A percentile compares a stretch with the other conserved stretches of the same genome.
Conservation (phyloP, 2,797 vertebrate genomes). For the Sebastes cheni region DNA sequence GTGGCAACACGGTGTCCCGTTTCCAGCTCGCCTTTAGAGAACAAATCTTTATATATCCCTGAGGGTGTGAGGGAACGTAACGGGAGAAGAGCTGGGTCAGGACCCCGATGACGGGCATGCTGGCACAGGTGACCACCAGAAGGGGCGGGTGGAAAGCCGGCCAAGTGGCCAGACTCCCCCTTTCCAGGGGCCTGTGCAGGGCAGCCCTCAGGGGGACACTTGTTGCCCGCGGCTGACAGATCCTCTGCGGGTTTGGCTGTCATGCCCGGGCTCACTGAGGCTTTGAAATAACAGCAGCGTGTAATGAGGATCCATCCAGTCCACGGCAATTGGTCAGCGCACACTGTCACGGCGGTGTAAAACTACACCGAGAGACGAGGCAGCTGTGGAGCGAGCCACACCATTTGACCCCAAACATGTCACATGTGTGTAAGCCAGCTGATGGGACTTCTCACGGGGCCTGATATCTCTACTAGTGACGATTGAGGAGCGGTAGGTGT, state of each 20-base stretch:
- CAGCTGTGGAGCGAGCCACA: constrained; percentile 62
- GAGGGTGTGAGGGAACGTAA: constrained; percentile 74
- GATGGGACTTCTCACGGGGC: constrained; percentile 45
- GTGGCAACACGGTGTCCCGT: constrained; percentile 59
- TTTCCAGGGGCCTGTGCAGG: constrained; percentile 35
- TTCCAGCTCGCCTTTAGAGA: constrained; percentile 71
- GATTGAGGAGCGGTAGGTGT: constrained; percentile 46
- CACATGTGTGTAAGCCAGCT: constrained; percentile 46
- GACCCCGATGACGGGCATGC: constrained; percentile 70
- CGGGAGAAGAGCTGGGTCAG: constrained; percentile 70
- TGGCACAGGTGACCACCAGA: constrained; percentile 72
- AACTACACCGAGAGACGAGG: constrained; percentile 61
- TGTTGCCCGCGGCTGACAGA: constrained; percentile 61
- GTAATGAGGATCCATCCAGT: constrained; percentile 62
- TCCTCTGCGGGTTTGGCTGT: constrained; percentile 69
- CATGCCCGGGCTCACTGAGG: constrained; percentile 50
- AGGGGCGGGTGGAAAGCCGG: constrained; percentile 35
- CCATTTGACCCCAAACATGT: constrained; percentile 65
- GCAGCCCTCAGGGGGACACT: constrained; percentile 58
- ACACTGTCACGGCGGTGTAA: constrained; percentile 57
- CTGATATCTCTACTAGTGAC: constrained; percentile 35
- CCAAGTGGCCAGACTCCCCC: constrained; percentile 35
- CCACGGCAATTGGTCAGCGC: constrained; percentile 48
- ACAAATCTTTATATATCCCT: constrained; percentile 81
- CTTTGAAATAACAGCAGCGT: constrained; percentile 71